Conservation (phyloP, 2,113 vertebrate genomes). For the Zosterops pallidus region DNA sequence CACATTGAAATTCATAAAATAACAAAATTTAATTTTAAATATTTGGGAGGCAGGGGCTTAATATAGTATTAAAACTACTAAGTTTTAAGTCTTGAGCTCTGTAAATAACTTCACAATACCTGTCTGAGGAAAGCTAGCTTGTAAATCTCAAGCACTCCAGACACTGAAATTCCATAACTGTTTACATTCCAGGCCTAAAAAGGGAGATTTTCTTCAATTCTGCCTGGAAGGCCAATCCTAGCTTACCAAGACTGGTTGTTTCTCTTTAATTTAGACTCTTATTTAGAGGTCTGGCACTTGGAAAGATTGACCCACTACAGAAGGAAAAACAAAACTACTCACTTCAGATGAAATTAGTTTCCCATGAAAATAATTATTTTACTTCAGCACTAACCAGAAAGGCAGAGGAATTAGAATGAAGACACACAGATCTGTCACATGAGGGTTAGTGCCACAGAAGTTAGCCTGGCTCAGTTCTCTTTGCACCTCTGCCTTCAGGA, state of each 20-base stretch:
- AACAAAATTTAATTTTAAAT: neutral
- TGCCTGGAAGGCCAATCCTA: slow-evolving; percentile 31
- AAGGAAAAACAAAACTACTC: neutral
- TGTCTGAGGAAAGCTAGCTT: slow-evolving; percentile 33
- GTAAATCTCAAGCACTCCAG: slow-evolving; percentile 64
- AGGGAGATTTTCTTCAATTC: slow-evolving; percentile 42
- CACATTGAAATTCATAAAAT: neutral
- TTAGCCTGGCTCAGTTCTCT: neutral
- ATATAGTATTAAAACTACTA: neutral
- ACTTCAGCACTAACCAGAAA: neutral
- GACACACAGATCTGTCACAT: neutral
- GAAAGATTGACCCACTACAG: neutral
- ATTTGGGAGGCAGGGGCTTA: too few species aligned
- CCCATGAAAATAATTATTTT: neutral
- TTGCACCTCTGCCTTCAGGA: neutral
- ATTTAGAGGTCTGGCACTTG: neutral
- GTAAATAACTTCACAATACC: slow-evolving; percentile 23
- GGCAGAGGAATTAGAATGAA: neutral
- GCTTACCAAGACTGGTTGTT: neutral
- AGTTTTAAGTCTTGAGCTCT: slow-evolving; percentile 3
- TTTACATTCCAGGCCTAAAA: slow-evolving; percentile 62
- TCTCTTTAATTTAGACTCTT: neutral
- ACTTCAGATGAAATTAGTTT: slow-evolving; percentile 29
- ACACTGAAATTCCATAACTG: slow-evolving; percentile 50
- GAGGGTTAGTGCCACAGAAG: neutral